These are phyloP conservation scores for Oceanodroma leucorhoa DNA, from an alignment of 2,797 vertebrate species.

Conservation along the genomic window DNA sequence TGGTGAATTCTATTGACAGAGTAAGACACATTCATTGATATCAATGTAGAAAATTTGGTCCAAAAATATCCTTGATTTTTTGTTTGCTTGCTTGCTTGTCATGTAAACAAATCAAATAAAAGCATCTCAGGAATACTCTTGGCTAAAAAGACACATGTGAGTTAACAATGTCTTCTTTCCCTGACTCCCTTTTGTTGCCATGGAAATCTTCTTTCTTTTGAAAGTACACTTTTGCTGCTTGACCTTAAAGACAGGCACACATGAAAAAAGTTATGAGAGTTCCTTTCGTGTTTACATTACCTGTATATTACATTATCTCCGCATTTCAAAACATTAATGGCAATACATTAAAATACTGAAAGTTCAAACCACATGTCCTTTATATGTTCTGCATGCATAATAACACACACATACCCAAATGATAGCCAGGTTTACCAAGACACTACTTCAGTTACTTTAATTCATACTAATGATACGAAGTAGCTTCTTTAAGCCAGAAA, in stretches of 20 bases:
- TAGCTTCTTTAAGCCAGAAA: neutral
- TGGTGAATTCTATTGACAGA: neutral
- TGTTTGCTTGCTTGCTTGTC: neutral
- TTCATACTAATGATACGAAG: neutral
- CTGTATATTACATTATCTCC: neutral
- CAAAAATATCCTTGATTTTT: neutral
- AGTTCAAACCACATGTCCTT: neutral
- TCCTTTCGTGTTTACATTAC: neutral
- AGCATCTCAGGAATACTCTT: neutral
- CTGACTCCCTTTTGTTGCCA: conserved; percentile 17
- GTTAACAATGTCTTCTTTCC: neutral
- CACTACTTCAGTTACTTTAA: neutral
- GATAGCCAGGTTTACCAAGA: neutral
- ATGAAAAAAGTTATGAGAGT: neutral
- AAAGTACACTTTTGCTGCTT: neutral
- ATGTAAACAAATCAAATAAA: neutral
- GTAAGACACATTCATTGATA: neutral
- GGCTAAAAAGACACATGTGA: neutral
- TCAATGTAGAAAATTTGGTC: neutral
- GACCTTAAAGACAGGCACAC: neutral
- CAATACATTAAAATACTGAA: neutral
- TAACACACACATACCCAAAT: neutral
- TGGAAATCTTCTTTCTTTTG: conserved; percentile 27
- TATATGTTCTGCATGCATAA: neutral
- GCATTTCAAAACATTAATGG: neutral